Evolutionary conservation across 1,140 invertebrate genomes (phyloP).

Genomic region (Drosophila sproati): DNA sequence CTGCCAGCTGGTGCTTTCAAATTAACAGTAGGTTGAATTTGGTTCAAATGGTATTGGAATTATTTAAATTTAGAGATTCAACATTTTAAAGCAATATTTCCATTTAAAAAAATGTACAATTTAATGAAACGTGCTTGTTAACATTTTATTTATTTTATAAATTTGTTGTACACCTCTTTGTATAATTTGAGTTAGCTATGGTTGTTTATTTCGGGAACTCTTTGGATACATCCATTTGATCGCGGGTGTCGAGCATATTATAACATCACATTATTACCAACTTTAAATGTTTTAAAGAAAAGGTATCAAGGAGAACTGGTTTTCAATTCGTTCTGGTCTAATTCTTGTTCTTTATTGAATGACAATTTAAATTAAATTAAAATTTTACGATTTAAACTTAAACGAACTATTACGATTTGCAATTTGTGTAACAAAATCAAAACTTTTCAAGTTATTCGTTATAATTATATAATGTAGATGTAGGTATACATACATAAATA

Average conservation of each 20-base stretch:
- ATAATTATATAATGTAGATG: conserved; percentile 39
- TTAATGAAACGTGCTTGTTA: conserved; percentile 8
- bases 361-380: conserved; percentile 47
- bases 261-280: background rate
- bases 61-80: too few species aligned
- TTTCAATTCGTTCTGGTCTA: conserved; percentile 35
- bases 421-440: conserved; percentile 61
- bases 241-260: background rate
- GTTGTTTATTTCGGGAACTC: conserved; percentile 18
- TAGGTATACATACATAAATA: conserved; percentile 35
- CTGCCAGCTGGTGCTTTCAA: too few species aligned
- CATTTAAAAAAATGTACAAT: too few species aligned
- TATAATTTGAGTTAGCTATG: conserved; percentile 22
- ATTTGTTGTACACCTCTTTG: conserved; percentile 14
- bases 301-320: too few species aligned
- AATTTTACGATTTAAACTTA: conserved; percentile 45
- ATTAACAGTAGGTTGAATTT: too few species aligned
- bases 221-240: background rate
- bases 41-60: too few species aligned
- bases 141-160: conserved; percentile 15
- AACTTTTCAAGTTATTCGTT: conserved; percentile 52
- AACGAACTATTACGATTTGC: conserved; percentile 30
- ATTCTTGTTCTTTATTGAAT: conserved; percentile 56
- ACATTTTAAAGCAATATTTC: too few species aligned
- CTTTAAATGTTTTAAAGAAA: background rate